phyloP scores from a whole-genome alignment of 2,113 vertebrate genomes.

The Symphodus melops region DNA sequence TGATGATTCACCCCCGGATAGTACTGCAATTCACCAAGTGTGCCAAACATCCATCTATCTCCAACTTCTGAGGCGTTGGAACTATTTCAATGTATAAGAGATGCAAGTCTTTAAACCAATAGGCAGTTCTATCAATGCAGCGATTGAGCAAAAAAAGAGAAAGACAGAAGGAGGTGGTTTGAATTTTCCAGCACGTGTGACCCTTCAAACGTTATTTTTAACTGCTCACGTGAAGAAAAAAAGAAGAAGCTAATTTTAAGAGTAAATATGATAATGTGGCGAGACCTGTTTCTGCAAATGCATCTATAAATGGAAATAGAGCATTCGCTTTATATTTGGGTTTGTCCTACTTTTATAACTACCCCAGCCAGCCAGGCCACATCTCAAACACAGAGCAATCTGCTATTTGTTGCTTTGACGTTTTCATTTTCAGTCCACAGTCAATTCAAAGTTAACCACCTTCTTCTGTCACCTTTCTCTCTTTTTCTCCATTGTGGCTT shows the following conservation, averaged over 20 bases:
- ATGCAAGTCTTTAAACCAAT: slow-evolving; percentile 42
- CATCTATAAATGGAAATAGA: slow-evolving; percentile 34
- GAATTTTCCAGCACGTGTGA: neutral
- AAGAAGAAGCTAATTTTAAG: slow-evolving; percentile 10
- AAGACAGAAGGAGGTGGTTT: slow-evolving; percentile 22
- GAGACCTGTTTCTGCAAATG: neutral
- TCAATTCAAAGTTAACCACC: neutral
- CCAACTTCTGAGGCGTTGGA: slow-evolving; percentile 16
- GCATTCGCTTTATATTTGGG: slow-evolving; percentile 30
- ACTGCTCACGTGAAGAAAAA: neutral
- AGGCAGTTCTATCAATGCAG: slow-evolving; percentile 38
- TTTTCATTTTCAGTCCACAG: neutral
- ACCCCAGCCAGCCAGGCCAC: neutral
- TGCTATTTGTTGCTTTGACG: slow-evolving; percentile 28
- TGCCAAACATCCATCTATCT: slow-evolving; percentile 25
- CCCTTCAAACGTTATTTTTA: too few species aligned
- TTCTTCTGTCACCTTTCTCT: slow-evolving; percentile 20
- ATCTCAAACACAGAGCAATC: neutral
- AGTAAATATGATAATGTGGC: neutral
- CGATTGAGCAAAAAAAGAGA: slow-evolving; percentile 38
- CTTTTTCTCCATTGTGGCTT: slow-evolving; percentile 50
- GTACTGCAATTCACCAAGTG: slow-evolving; percentile 7
- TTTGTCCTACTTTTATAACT: slow-evolving; percentile 31
- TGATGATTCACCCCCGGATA: neutral
- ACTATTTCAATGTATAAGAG: slow-evolving; percentile 44